Evolutionary conservation across 2,113 vertebrate species (phyloP).

Genomic region (Suncus etruscus): DNA sequence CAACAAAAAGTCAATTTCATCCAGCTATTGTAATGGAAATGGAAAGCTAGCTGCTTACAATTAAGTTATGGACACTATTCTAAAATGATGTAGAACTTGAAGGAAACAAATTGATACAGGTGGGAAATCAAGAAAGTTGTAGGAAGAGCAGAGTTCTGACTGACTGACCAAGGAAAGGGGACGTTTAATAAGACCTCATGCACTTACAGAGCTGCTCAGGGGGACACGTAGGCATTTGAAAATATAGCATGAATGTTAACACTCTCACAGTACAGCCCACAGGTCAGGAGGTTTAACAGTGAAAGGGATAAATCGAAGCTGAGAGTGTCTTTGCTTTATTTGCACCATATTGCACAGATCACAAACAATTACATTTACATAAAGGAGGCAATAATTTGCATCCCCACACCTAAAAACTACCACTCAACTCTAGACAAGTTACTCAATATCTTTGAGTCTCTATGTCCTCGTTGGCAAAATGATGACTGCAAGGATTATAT

Average conservation of each 20-base stretch:
- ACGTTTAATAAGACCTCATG: background rate
- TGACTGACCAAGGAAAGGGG: background rate
- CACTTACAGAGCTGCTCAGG: background rate
- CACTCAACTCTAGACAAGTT: background rate
- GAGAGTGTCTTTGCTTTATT: background rate
- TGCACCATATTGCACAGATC: background rate
- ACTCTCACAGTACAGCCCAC: background rate
- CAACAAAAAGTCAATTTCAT: conserved; percentile 63
- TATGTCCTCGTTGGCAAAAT: background rate
- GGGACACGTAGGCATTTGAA: background rate
- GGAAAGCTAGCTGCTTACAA: background rate
- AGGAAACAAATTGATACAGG: background rate
- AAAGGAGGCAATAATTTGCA: no score
- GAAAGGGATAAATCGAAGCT: background rate
- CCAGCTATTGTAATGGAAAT: conserved; percentile 41
- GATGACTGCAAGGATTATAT: background rate
- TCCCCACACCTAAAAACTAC: background rate
- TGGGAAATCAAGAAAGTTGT: background rate
- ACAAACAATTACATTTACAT: background rate
- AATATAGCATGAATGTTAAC: background rate
- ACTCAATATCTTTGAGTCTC: background rate
- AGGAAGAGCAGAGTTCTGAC: background rate
- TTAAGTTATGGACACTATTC: conserved; percentile 28
- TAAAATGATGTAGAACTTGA: background rate
- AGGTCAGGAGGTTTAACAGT: background rate